A percentile compares a stretch with the other conserved stretches of the same genome.
Evolutionary conservation across 2,888 invertebrate genomes (phyloP).

Genomic region (Mactromeris polynyma): DNA sequence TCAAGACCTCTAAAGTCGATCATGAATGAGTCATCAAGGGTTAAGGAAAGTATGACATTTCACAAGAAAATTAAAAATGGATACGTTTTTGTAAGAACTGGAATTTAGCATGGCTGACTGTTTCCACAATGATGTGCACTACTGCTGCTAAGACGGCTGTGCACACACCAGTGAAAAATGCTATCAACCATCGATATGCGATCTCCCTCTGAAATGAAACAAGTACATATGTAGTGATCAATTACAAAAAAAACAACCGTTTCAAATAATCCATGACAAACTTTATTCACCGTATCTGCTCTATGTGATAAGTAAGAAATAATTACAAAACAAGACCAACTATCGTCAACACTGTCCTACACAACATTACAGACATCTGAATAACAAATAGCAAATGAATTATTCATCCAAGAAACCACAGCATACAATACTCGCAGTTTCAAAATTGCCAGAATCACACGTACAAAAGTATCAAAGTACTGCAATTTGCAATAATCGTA

Average conservation of each 20-base stretch:
- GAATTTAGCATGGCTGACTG: conserved; percentile 81
- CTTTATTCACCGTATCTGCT: not conserved
- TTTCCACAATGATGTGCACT: conserved; percentile 85
- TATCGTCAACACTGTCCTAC: not conserved
- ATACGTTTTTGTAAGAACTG: conserved; percentile 82
- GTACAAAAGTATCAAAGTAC: not conserved
- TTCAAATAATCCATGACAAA: not conserved
- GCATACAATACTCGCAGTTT: not conserved
- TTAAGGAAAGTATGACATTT: not conserved
- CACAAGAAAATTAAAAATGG: conserved; percentile 69
- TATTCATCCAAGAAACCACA: not conserved
- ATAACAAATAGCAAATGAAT: not conserved
- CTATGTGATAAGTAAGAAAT: not conserved
- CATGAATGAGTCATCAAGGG: too few species aligned
- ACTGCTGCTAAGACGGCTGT: conserved; percentile 85
- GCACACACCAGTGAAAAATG: conserved; percentile 84
- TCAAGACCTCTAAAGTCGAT: too few species aligned
- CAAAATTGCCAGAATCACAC: not conserved
- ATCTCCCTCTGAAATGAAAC: conserved; percentile 74
- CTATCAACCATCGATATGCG: conserved; percentile 82
- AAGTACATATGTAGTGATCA: too few species aligned
- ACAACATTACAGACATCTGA: not conserved
- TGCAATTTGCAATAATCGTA: not conserved
- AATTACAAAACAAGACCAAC: not conserved
- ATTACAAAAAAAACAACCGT: not conserved